Conservation (phyloP, 1,140 invertebrate species). For the Formica selysi region DNA sequence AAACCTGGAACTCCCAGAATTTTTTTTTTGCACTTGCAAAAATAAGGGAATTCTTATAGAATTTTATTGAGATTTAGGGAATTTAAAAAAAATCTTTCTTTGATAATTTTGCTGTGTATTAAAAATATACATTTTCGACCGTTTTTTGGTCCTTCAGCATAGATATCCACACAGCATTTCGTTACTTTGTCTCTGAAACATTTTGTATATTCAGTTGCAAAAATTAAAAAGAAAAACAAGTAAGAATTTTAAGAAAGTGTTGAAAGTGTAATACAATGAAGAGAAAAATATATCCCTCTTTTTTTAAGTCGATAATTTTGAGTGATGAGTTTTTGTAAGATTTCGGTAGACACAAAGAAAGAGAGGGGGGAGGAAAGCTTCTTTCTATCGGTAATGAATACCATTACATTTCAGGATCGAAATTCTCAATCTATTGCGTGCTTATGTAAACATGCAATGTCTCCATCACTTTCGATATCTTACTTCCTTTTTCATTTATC, state of each 20-base stretch:
- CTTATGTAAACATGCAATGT: background rate
- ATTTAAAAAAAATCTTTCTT: no score
- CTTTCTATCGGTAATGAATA: background rate
- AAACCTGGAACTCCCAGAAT: background rate
- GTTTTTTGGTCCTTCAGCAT: no score
- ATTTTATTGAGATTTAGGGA: no score
- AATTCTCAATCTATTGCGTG: background rate
- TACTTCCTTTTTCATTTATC: background rate
- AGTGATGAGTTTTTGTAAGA: constrained; percentile 4
- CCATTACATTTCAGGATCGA: background rate
- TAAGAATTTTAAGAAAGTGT: background rate
- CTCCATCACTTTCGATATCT: background rate
- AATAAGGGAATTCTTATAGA: no score
- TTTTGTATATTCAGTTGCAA: no score
- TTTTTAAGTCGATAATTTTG: background rate
- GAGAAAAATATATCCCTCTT: background rate
- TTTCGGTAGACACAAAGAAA: background rate
- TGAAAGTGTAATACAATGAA: background rate
- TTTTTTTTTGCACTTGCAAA: no score
- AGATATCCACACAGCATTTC: no score
- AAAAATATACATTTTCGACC: no score
- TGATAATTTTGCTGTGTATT: no score
- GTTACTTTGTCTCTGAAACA: no score
- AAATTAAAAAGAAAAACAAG: background rate
- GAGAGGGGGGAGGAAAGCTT: background rate